phyloP scores from a whole-genome alignment of 2,797 vertebrate species.

The Gila robusta region DNA sequence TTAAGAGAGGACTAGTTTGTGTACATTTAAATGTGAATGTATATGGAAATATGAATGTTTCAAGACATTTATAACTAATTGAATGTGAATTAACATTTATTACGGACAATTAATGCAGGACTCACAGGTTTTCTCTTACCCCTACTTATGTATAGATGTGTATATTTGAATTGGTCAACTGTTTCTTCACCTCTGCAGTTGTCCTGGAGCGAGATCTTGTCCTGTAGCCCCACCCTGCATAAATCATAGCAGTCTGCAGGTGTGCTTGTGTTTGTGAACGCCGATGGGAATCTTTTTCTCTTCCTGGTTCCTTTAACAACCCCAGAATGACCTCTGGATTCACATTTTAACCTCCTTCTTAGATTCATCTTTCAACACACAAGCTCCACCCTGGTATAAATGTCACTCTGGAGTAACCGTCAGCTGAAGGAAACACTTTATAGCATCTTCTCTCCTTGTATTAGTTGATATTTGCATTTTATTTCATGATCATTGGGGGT shows the following conservation, averaged over 20 bases:
- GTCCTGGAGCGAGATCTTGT: conserved; percentile 8
- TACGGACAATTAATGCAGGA: not conserved
- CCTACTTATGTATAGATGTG: not conserved
- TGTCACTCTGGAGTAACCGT: conserved; percentile 36
- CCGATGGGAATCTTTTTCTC: conserved; percentile 15
- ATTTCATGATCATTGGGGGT: not conserved
- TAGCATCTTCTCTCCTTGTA: conserved; percentile 20
- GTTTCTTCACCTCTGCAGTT: conserved; percentile 7
- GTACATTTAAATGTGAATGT: conserved; percentile 38
- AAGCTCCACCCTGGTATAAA: conserved; percentile 52
- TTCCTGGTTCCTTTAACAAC: conserved; percentile 44
- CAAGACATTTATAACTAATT: not conserved
- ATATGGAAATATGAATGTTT: not conserved
- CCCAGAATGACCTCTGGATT: conserved; percentile 52
- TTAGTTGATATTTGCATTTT: not conserved
- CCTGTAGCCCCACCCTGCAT: conserved; percentile 21
- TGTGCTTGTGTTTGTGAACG: conserved; percentile 26
- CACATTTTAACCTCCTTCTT: conserved; percentile 54
- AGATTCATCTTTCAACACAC: conserved; percentile 57
- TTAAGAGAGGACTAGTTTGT: not conserved
- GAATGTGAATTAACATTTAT: not conserved
- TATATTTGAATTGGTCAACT: not conserved
- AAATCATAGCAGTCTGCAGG: conserved; percentile 47
- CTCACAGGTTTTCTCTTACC: not conserved
- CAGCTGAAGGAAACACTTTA: conserved; percentile 54